Conservation (phyloP, 2,888 invertebrate genomes). For the Cyrtodaria siliqua region DNA sequence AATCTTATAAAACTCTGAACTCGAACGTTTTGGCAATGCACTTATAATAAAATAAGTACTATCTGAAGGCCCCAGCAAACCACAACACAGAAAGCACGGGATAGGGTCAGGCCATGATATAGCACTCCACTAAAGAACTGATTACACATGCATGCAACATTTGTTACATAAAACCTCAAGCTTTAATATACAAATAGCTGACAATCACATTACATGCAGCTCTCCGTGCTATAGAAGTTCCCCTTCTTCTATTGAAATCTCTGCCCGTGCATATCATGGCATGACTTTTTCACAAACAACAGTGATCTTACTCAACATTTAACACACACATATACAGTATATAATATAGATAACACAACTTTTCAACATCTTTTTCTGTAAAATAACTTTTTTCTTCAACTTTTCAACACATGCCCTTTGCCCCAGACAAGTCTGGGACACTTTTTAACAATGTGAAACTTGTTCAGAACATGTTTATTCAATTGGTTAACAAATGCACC, state of each 20-base stretch:
- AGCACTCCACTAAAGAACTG: too few species aligned
- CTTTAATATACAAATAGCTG: too few species aligned
- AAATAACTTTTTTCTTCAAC: slow-evolving; percentile 50
- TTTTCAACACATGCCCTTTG: slow-evolving; percentile 52
- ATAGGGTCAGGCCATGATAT: slow-evolving; percentile 22
- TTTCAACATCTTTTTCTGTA: slow-evolving; percentile 26
- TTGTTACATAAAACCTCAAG: too few species aligned
- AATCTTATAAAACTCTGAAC: slow-evolving; percentile 21
- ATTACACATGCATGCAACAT: too few species aligned
- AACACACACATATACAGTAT: slow-evolving; percentile 28
- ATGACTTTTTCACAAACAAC: slow-evolving; percentile 17
- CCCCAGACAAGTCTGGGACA: slow-evolving; percentile 9
- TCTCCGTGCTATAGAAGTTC: too few species aligned
- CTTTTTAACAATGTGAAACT: slow-evolving; percentile 19
- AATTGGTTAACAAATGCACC: too few species aligned
- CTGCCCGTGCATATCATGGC: slow-evolving; percentile 12
- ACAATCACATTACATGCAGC: too few species aligned
- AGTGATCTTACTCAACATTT: too few species aligned
- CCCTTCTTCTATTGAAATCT: too few species aligned
- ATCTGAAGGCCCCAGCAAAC: slow-evolving; percentile 46
- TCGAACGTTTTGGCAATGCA: slow-evolving; percentile 42
- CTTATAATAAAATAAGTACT: too few species aligned
- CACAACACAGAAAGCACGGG: slow-evolving; percentile 51
- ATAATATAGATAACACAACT: slow-evolving; percentile 34
- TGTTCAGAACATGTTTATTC: slow-evolving; percentile 2